Conservation (phyloP, 2,888 invertebrate genomes). For the Heliconius charithonia region DNA sequence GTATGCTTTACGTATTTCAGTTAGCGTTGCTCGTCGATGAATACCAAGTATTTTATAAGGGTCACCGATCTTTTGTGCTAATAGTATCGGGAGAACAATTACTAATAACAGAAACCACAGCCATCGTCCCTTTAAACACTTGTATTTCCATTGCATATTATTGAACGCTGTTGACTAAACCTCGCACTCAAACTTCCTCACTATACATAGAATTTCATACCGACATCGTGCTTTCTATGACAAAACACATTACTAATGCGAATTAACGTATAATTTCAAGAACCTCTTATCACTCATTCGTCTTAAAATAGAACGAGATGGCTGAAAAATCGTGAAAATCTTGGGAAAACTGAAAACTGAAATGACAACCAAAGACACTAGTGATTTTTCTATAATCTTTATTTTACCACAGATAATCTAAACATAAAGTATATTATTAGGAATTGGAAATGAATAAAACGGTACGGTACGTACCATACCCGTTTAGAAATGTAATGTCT, state of each 20-base stretch:
- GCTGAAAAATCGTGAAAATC: slow-evolving; percentile 72
- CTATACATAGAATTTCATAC: slow-evolving; percentile 65
- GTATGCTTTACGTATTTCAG: slow-evolving; percentile 95
- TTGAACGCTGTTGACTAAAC: slow-evolving; percentile 55
- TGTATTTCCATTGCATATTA: slow-evolving; percentile 80
- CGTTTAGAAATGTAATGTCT: too few relatives aligned
- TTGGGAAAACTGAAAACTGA: slow-evolving; percentile 57
- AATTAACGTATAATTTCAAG: slow-evolving; percentile 61
- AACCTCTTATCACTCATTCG: slow-evolving; percentile 75
- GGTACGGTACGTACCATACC: too few relatives aligned
- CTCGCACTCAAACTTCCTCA: slow-evolving; percentile 55
- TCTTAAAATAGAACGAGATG: slow-evolving; percentile 78
- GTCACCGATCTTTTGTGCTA: slow-evolving; percentile 85
- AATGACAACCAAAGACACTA: slow-evolving; percentile 28
- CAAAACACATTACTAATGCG: slow-evolving; percentile 60
- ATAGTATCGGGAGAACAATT: slow-evolving; percentile 58
- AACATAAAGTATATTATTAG: too few relatives aligned
- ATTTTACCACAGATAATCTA: not conserved
- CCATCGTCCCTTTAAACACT: slow-evolving; percentile 70
- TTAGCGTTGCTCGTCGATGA: slow-evolving; percentile 87
- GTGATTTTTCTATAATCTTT: not conserved
- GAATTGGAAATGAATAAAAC: too few relatives aligned
- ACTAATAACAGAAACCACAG: slow-evolving; percentile 62
- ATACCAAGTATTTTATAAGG: slow-evolving; percentile 94
- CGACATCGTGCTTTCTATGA: slow-evolving; percentile 52